Base-by-base conservation (phyloP, 2,797 vertebrate genomes). In the Myotis vivesi region DNA sequence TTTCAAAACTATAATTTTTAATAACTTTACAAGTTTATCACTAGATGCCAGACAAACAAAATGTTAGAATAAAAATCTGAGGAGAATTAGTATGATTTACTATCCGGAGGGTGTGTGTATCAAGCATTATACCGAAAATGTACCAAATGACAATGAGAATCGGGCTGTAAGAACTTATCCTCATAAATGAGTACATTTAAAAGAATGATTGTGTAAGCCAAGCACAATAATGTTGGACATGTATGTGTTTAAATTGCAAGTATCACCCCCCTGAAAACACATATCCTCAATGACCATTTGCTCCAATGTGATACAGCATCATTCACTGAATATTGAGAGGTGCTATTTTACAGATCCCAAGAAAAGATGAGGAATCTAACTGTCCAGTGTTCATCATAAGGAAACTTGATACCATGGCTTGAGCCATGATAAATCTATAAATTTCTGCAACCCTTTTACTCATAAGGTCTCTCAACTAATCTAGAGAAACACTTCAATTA, bases 211-310 rank as follows among this genome's bases (percentile, higher is more conserved):
- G 12, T 76, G 23, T 68, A 90, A 22, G 25, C 41, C 25, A 95
- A 90, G 19, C 30, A 89, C 4, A 79, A 19, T 82, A 82, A 64
- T 66, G 92, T 76, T 77, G 23, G 49, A 36, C 13, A 92, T 88
- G 33, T 81, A 92, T 49, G 75, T 92, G 10, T 82, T 94, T 94
- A 94, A 95, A 80, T 69, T 75, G 25, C 49, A 92, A 95, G 81
- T 11, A 94, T 81, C 55, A 23, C 17, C 28, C 20, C 57, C 77
- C 22, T 20, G 51, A 85, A 82, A 87, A 85, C 30, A 73, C 7
- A 16, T 38, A 13, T 16, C n/a, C 44, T 75, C 53, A 71, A 11
- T 55, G 66, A 72, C 25, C 33, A 94, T 53, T 71, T 92, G 46
- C 23, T 90, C 41, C 71, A 81, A 71, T n/a, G 51, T 59, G 41